Evolutionary conservation across 2,113 vertebrate genomes (phyloP).

Genomic region (Chunga burmeisteri): DNA sequence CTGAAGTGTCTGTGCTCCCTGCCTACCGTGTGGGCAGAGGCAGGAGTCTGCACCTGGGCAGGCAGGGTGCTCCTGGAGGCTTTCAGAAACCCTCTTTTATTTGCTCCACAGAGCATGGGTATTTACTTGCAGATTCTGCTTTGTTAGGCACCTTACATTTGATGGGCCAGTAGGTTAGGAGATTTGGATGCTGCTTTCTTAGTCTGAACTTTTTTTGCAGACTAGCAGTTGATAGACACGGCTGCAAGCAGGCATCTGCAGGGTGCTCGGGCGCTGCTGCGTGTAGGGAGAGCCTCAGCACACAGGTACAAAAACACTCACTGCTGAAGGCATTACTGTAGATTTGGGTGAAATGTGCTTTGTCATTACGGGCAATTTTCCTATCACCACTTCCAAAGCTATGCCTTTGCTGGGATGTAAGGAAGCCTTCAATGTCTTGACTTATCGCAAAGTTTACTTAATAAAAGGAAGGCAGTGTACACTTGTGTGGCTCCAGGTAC

Average conservation of each 20-base stretch:
- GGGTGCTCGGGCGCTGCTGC: rapidly evolving
- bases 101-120: neutral
- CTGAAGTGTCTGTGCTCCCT: neutral
- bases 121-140: neutral
- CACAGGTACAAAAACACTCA: rapidly evolving
- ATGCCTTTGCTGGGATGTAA: neutral
- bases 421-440: neutral
- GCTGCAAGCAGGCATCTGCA: rapidly evolving
- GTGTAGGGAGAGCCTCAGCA: neutral
- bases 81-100: neutral
- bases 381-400: neutral
- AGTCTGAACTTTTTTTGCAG: neutral
- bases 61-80: too few species aligned
- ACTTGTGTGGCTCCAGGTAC: rapidly evolving
- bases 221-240: neutral
- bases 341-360: neutral
- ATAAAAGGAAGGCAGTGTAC: neutral
- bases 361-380: neutral
- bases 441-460: neutral
- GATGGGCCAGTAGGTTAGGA: neutral
- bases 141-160: neutral
- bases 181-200: neutral
- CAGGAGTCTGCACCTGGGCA: neutral
- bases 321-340: neutral
- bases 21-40: neutral